Base-by-base conservation (phyloP, 2,113 vertebrate species). In the Aythya baeri region DNA sequence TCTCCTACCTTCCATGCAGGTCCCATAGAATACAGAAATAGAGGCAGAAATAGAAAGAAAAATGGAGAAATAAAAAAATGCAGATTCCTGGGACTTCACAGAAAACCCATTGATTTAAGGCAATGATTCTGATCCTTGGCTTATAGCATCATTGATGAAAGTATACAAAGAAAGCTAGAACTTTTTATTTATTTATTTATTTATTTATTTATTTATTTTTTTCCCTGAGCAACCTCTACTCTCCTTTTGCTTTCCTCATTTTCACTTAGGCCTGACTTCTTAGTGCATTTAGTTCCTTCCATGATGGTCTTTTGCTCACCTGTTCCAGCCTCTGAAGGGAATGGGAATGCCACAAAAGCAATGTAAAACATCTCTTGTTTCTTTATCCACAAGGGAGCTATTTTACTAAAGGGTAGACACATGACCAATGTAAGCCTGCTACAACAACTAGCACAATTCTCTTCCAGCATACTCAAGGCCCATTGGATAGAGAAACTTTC, bases 101-200 rank as follows among this genome's bases (percentile, higher is more conserved):
- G 25, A 31, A 89, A 89, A 63, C 13, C 6, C 62, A 4, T 59
- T 62, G n/a, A 20, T 59, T 87, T 87, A 54, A 86, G 23, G 34
- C 34, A 62, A 14, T 49, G 79, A 4, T 21, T 49, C 46, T 21
- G 46, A 49, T 49, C 20, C 20, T 49, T 43, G 36, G 2, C 4
- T 86, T 88, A 79, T 76, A 79, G 8, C 4, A 3, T 79, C 21
- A 26, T 13, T 57, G 54, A 36, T 70, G 10, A 44, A 74, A 17
- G 14, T 6, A 27, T 62, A 38, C 52, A 36, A 70, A 89, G 7
- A 82, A 36, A 88, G 12, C 31, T 23, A 38, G 7, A 63, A 50
- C 0, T 88, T 0, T 46, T 0, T 5, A 21, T 46, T 46, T 49
- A 4, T 20, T 20, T 23, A 7, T 29, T 36, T 36, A 7, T 36